A percentile compares a stretch with the other conserved stretches of the same genome.
These are phyloP conservation scores for Frieseomelitta varia DNA, from an alignment of 1,140 invertebrate species.

Conservation along the genomic window DNA sequence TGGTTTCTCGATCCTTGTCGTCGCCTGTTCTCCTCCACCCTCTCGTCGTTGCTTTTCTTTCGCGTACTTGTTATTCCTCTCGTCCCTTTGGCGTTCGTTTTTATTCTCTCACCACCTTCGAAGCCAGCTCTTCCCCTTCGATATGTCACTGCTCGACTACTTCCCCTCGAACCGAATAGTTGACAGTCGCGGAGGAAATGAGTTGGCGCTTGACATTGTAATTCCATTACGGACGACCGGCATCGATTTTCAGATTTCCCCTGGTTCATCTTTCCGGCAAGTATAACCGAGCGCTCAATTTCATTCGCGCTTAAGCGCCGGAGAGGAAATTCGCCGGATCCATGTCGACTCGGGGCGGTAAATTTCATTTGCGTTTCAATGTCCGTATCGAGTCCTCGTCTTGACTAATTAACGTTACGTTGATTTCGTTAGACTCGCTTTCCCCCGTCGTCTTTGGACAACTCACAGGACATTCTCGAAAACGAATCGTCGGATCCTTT, in stretches of 20 bases:
- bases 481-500: not conserved
- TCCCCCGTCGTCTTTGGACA: not conserved
- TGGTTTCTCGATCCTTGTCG: constrained; percentile 46
- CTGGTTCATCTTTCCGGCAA: not conserved
- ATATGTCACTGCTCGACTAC: too few relatives aligned
- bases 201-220: not conserved
- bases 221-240: not conserved
- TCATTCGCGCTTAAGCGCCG: not conserved
- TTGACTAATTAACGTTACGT: constrained; percentile 26
- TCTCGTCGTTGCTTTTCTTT: not conserved
- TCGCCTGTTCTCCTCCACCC: not conserved
- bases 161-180: not conserved
- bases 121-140: too few relatives aligned
- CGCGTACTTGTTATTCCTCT: not conserved
- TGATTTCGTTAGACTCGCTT: constrained; percentile 1
- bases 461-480: not conserved
- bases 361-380: constrained; percentile 43
- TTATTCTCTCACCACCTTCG: not conserved
- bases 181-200: not conserved
- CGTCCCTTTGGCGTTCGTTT: not conserved
- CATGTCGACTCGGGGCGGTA: not conserved
- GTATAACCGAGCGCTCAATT: not conserved
- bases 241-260: constrained; percentile 18
- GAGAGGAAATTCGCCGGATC: not conserved
- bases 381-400: constrained; percentile 15